A percentile compares a stretch with the other conserved stretches of the same genome.
Conservation (phyloP, 2,797 vertebrate species). For the Amblyraja radiata region DNA sequence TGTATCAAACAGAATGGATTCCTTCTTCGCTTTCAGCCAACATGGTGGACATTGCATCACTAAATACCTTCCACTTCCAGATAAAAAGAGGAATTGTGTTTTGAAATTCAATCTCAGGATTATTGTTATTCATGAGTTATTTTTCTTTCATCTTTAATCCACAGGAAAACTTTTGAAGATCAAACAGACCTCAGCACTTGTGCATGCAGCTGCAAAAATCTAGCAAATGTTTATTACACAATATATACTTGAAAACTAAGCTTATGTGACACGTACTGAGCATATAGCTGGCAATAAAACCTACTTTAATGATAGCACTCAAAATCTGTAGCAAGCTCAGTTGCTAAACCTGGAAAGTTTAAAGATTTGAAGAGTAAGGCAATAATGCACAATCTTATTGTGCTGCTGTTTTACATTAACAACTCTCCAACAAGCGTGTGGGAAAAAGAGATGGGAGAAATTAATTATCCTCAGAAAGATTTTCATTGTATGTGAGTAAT, state of each 20-base stretch:
- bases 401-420: background rate
- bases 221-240: background rate
- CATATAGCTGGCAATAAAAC: background rate
- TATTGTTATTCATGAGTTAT: background rate
- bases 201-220: background rate
- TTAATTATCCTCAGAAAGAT: background rate
- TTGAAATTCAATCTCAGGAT: background rate
- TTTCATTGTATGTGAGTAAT: background rate
- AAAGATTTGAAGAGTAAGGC: background rate
- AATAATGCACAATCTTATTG: background rate
- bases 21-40: background rate
- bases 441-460: background rate
- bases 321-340: background rate
- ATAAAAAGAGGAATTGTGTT: background rate
- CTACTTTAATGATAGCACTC: background rate
- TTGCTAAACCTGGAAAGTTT: conserved; percentile 8
- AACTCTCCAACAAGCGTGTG: background rate
- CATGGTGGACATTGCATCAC: background rate
- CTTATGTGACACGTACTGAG: background rate
- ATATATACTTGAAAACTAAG: background rate
- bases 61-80: background rate
- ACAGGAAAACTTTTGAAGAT: background rate
- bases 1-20: background rate
- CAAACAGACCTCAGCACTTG: background rate
- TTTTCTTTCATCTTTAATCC: background rate